These are phyloP conservation scores for Entomyzon cyanotis DNA, from an alignment of 2,113 vertebrate species.

Conservation along the genomic window DNA sequence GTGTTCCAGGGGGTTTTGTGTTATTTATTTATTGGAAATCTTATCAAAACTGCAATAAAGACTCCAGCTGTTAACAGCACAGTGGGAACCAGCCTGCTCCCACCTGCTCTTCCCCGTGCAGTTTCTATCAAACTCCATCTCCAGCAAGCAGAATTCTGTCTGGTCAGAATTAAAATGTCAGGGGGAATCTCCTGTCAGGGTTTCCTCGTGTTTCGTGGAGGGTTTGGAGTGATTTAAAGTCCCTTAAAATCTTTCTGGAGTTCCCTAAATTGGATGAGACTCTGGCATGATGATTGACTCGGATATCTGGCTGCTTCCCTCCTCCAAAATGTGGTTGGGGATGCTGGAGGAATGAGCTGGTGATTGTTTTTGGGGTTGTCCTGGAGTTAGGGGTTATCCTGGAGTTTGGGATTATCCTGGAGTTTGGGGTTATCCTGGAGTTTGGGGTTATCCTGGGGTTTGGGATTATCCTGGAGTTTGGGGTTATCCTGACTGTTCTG, in stretches of 20 bases:
- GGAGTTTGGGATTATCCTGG: background rate
- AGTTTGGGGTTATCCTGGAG: too few species aligned
- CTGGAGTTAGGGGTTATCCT: too few species aligned
- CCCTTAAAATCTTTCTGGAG: background rate
- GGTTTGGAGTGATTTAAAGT: background rate
- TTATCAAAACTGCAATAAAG: background rate
- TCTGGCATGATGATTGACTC: background rate
- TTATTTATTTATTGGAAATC: background rate
- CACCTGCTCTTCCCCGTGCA: background rate
- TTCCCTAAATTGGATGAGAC: background rate
- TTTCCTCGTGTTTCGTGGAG: background rate
- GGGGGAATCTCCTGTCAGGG: background rate
- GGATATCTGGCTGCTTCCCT: background rate
- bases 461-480: too few species aligned
- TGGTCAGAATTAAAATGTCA: background rate
- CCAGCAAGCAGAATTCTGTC: background rate
- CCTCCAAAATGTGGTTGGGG: background rate
- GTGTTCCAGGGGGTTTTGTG: background rate
- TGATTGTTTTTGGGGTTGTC: background rate
- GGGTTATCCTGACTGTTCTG: background rate
- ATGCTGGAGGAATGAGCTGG: rapidly evolving
- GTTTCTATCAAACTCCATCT: background rate
- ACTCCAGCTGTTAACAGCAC: background rate
- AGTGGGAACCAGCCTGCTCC: background rate
- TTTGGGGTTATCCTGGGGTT: too few species aligned